phyloP scores from a whole-genome alignment of 2,888 invertebrate species.

The Macrophya annulata region DNA sequence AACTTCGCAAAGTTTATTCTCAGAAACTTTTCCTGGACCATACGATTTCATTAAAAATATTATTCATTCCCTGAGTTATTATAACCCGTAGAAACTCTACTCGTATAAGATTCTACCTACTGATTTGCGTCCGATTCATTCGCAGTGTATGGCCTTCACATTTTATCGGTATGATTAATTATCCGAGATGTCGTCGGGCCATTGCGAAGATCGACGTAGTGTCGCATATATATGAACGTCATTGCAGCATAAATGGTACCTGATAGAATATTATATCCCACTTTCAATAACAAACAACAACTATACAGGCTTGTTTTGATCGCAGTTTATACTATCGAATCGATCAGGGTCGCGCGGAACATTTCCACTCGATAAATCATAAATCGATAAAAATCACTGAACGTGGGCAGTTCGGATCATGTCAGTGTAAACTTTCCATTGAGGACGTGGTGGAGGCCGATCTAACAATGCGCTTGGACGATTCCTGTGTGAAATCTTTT shows the following conservation, averaged over 20 bases:
- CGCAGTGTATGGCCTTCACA: constrained; percentile 27
- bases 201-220: constrained; percentile 35
- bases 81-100: neutral
- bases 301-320: neutral
- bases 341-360: constrained; percentile 43
- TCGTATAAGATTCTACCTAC: constrained; percentile 7
- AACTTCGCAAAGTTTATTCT: neutral
- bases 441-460: neutral
- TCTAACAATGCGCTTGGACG: neutral
- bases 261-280: constrained; percentile 22
- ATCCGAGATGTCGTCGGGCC: constrained; percentile 32
- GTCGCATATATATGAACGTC: constrained; percentile 24
- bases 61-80: constrained; percentile 41
- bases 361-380: constrained; percentile 43
- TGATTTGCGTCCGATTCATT: constrained; percentile 41
- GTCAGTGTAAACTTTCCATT: constrained; percentile 3
- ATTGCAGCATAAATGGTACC: constrained; percentile 20
- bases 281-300: neutral
- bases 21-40: neutral
- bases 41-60: constrained; percentile 16
- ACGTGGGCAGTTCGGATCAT: neutral
- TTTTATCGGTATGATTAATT: constrained; percentile 51
- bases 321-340: constrained; percentile 27
- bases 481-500: constrained; percentile 18
- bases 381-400: constrained; percentile 48